phyloP scores from a whole-genome alignment of 2,888 invertebrate species.

The Aspidiotus destructor region DNA sequence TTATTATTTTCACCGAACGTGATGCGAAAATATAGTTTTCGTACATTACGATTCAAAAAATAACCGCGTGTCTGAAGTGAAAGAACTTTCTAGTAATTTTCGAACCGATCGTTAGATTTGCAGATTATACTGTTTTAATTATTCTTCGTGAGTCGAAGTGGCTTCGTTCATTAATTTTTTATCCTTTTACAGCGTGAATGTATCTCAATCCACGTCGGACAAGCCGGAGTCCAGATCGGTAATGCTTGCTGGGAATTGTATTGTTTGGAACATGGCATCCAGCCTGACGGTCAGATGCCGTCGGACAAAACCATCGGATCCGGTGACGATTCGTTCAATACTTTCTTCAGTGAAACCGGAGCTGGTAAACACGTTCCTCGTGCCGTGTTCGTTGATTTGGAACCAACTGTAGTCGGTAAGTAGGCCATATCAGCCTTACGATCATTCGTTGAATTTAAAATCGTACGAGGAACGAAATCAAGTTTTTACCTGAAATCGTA shows the following conservation, averaged over 20 bases:
- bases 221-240: constrained; percentile 80
- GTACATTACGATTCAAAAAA: no score
- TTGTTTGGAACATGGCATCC: constrained; percentile 81
- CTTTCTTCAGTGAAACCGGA: constrained; percentile 87
- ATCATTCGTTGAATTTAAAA: no score
- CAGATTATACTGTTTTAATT: not conserved
- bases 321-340: constrained; percentile 91
- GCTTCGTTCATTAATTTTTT: constrained; percentile 37
- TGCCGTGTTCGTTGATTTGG: constrained; percentile 89
- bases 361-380: constrained; percentile 93
- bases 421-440: constrained; percentile 14
- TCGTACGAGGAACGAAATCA: no score
- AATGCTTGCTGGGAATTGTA: constrained; percentile 85
- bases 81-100: no score
- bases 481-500: no score
- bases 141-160: constrained; percentile 31
- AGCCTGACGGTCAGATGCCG: constrained; percentile 90
- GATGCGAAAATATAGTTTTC: no score
- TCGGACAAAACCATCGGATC: constrained; percentile 83
- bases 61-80: no score
- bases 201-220: constrained; percentile 68
- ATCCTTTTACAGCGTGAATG: constrained; percentile 57
- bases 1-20: no score
- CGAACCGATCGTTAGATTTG: no score
- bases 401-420: constrained; percentile 82